These are phyloP conservation scores for Lates calcarifer DNA, from an alignment of 2,113 vertebrate genomes.

Conservation along the genomic window DNA sequence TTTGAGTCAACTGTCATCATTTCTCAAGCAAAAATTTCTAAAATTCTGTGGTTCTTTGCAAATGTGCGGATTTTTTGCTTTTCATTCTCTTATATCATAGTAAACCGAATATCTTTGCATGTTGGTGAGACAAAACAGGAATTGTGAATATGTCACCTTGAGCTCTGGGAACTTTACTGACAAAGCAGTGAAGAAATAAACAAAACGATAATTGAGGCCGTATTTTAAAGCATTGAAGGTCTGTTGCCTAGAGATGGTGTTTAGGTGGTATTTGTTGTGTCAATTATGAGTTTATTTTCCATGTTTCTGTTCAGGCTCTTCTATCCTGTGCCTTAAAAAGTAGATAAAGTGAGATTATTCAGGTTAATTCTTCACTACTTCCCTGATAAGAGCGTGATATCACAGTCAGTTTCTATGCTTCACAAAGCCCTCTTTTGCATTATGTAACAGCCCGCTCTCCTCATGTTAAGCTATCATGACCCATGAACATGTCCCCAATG, in stretches of 20 bases:
- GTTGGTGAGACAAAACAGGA: not conserved
- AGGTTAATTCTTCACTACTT: conserved; percentile 47
- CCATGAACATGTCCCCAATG: not conserved
- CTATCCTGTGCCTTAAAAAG: not conserved
- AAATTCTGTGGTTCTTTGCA: not conserved
- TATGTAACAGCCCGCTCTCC: conserved; percentile 13
- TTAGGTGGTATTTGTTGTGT: not conserved
- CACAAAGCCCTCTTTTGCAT: conserved; percentile 34
- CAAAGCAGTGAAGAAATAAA: not conserved
- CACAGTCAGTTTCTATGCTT: not conserved
- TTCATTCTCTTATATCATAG: not conserved
- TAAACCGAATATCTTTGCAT: not conserved
- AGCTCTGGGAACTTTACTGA: not conserved
- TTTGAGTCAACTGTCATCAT: not conserved
- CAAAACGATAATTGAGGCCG: not conserved
- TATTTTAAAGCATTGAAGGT: not conserved
- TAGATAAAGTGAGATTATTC: conserved; percentile 31
- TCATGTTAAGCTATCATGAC: not conserved
- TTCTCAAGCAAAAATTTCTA: not conserved
- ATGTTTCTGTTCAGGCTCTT: not conserved
- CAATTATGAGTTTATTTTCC: not conserved
- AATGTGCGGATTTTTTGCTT: not conserved
- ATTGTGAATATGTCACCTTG: not conserved
- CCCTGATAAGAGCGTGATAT: conserved; percentile 32
- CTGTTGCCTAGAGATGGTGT: not conserved